These are phyloP conservation scores for Tautogolabrus adspersus DNA, from an alignment of 2,113 vertebrate species.

Conservation along the genomic window DNA sequence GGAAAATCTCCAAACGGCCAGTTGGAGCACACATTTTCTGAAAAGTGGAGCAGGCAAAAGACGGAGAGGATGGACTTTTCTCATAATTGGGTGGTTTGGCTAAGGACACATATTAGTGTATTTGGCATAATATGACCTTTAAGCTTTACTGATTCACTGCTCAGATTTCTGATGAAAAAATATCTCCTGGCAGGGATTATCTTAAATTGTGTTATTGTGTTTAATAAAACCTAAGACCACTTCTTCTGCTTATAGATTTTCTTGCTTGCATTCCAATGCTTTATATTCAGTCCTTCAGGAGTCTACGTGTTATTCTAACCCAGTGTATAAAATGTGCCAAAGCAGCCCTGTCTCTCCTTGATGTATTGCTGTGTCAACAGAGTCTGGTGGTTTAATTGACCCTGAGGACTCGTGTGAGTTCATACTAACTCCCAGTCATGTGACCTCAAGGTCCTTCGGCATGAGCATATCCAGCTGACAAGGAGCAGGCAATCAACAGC, in stretches of 20 bases:
- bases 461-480: neutral
- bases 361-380: neutral
- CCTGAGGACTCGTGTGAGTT: slow-evolving; percentile 2
- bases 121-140: too few species aligned
- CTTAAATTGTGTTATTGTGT: neutral
- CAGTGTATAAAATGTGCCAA: neutral
- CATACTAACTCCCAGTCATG: neutral
- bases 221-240: too few species aligned
- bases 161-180: too few species aligned
- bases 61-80: too few species aligned
- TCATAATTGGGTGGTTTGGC: too few species aligned
- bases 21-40: too few species aligned
- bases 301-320: neutral
- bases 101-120: too few species aligned
- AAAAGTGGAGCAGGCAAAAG: too few species aligned
- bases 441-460: slow-evolving; percentile 1
- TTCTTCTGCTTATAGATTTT: neutral
- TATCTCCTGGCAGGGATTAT: too few species aligned
- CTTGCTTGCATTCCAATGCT: too few species aligned
- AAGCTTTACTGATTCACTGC: too few species aligned
- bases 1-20: too few species aligned
- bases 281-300: neutral
- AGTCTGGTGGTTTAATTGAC: slow-evolving; percentile 27
- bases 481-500: slow-evolving; percentile 29
- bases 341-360: neutral